Conservation (phyloP, 2,797 vertebrate species). For the Hozukius guyotensis region DNA sequence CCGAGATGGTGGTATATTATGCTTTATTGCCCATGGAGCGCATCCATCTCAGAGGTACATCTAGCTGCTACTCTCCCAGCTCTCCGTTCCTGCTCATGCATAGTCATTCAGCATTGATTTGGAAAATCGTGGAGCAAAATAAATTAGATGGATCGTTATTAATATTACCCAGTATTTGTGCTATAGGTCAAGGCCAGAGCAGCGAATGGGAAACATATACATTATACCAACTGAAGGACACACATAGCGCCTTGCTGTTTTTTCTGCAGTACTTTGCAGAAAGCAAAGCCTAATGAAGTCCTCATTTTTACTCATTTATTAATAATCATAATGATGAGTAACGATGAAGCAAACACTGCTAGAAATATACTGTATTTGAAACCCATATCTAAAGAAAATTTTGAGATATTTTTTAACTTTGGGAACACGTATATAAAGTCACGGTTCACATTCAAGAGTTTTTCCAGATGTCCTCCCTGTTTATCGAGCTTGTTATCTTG, state of each 20-base stretch:
- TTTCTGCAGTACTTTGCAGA: not conserved
- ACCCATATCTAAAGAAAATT: not conserved
- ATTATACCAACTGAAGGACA: not conserved
- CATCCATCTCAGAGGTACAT: slow-evolving; percentile 33
- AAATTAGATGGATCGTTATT: slow-evolving; percentile 28
- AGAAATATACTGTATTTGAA: not conserved
- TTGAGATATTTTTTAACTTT: not conserved
- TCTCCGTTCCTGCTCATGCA: slow-evolving; percentile 48
- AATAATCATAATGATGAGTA: no score
- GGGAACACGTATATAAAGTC: not conserved
- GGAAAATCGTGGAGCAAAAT: slow-evolving; percentile 35
- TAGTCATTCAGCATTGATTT: slow-evolving; percentile 57
- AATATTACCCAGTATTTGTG: slow-evolving; percentile 12
- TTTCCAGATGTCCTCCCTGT: not conserved
- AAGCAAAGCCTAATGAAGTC: not conserved
- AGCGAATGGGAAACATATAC: not conserved
- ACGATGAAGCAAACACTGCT: not conserved
- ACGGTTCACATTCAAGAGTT: not conserved
- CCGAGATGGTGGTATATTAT: slow-evolving; percentile 10
- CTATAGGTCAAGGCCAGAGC: slow-evolving; percentile 25
- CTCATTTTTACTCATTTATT: not conserved
- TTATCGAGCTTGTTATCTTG: not conserved
- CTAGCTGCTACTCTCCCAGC: not conserved
- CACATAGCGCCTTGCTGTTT: not conserved
- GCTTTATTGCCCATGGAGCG: slow-evolving; percentile 18